Conservation (phyloP, 2,888 invertebrate genomes). For the Cantharis nigra region DNA sequence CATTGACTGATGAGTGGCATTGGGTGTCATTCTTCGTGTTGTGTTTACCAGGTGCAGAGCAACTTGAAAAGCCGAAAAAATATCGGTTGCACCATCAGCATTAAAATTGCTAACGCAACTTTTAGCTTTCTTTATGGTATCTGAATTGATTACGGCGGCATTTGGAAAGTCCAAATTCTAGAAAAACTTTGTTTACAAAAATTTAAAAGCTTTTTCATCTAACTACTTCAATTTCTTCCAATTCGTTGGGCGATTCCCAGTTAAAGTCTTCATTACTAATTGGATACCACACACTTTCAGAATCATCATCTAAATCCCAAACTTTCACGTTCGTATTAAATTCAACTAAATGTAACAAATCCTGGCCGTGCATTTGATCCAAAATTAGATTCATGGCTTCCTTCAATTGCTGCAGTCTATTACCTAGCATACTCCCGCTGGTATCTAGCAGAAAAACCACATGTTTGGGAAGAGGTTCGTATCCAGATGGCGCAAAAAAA, state of each 20-base stretch:
- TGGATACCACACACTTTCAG: slow-evolving; percentile 44
- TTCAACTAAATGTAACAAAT: slow-evolving; percentile 71
- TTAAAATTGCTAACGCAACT: neutral
- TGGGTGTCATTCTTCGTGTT: slow-evolving; percentile 32
- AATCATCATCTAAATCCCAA: slow-evolving; percentile 59
- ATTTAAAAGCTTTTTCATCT: neutral
- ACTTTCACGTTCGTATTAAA: slow-evolving; percentile 62
- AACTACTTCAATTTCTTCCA: neutral
- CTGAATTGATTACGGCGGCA: neutral
- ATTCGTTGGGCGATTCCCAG: neutral
- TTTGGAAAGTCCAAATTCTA: neutral
- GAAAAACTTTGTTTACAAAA: neutral
- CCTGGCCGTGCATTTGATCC: slow-evolving; percentile 62
- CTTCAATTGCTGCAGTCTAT: slow-evolving; percentile 68
- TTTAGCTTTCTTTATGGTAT: neutral
- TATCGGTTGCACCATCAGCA: slow-evolving; percentile 66
- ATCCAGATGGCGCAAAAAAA: slow-evolving; percentile 68
- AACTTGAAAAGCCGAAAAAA: slow-evolving; percentile 65
- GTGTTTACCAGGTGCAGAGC: slow-evolving; percentile 50
- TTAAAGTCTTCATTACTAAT: neutral
- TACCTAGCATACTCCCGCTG: slow-evolving; percentile 74
- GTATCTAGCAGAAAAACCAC: slow-evolving; percentile 77
- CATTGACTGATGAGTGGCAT: slow-evolving; percentile 60
- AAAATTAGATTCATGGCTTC: slow-evolving; percentile 72
- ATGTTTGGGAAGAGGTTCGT: slow-evolving; percentile 66